Evolutionary conservation across 2,888 invertebrate species (phyloP).

Genomic region (Tenthredo livida): DNA sequence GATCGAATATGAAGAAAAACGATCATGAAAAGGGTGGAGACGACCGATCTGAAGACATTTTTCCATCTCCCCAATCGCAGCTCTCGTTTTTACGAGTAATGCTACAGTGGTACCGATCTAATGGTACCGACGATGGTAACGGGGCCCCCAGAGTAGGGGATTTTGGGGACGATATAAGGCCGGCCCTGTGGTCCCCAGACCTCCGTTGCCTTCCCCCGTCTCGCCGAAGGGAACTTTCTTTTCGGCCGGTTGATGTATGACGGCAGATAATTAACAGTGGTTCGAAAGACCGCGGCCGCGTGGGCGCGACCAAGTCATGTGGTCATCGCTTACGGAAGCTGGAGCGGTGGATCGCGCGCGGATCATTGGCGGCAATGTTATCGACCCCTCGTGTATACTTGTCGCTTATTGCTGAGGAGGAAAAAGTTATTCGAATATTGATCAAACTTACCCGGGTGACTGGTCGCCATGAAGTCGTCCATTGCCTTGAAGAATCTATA

Average conservation of each 20-base stretch:
- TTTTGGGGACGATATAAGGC: conserved; percentile 16
- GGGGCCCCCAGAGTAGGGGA: conserved; percentile 7
- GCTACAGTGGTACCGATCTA: neutral
- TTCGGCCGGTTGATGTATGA: conserved; percentile 68
- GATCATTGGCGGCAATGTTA: conserved; percentile 19
- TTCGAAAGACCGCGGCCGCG: conserved; percentile 60
- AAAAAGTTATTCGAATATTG: neutral
- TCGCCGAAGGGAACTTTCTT: conserved; percentile 65
- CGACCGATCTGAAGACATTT: neutral
- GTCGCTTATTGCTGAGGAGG: neutral
- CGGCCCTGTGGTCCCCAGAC: conserved; percentile 8
- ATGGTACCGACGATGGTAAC: neutral
- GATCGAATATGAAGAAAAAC: neutral
- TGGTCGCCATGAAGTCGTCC: conserved; percentile 72
- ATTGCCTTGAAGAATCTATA: conserved; percentile 78
- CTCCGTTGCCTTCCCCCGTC: neutral
- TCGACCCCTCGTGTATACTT: neutral
- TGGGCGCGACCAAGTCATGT: conserved; percentile 60
- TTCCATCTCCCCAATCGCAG: neutral
- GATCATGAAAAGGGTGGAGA: neutral
- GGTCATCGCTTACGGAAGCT: conserved; percentile 47
- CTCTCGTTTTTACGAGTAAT: neutral
- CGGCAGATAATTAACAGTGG: conserved; percentile 71
- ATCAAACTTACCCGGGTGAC: conserved; percentile 73
- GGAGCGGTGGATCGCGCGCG: conserved; percentile 19